Base-by-base conservation (phyloP, 2,113 vertebrate genomes). In the Acanthochromis polyacanthus region DNA sequence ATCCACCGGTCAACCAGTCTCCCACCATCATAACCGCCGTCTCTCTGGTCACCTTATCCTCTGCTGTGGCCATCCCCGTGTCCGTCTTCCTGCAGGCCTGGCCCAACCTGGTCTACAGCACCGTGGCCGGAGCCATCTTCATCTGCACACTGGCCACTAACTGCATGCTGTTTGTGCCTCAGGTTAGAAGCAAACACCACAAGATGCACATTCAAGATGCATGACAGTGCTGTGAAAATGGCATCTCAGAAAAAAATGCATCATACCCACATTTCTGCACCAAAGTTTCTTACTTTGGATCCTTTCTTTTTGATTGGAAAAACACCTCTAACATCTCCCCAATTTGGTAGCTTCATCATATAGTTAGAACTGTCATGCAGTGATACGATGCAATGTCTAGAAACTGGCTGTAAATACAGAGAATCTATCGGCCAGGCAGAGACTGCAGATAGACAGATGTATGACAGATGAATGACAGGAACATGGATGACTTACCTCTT, bases 1-100 rank as follows among this genome's bases (percentile, higher is more conserved):
- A 96, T 71, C 96, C 97, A 1, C 98, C 98, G 0, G 97, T 99
- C 84, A 99, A 99, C 93, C 98, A 99, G 91, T 98, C 98, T 59
- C 88, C 96, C 85, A 97, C 96, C 59, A 97, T 99, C 92, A 95
- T 97, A 14, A 94, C 96, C 0, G 95, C 96, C 1, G 96, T 96
- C 88, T 95, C 92, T 68, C 91, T 99, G 9, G 93, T 96, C 78
- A 95, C 96, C 40, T 79, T 97, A 74, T 95, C 93, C 38, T 93
- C 95, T 0, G 91, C 95, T 1, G 91, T 96, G 4, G 92, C 93
- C 17, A 70, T 96, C 40, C 94, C 97, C 0, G 93, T 97, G 76
- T 96, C 93, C 75, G 86, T 93, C 46, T 97, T 97, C 91, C 93
- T 99, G 88, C 86, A 93, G 5, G 51, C 94, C 71, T 99, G 97